Evolutionary conservation across 1,140 invertebrate genomes (phyloP), one percentile per base, ranked within the genome.

Genomic region (Zaprionus tsacasi): DNA sequence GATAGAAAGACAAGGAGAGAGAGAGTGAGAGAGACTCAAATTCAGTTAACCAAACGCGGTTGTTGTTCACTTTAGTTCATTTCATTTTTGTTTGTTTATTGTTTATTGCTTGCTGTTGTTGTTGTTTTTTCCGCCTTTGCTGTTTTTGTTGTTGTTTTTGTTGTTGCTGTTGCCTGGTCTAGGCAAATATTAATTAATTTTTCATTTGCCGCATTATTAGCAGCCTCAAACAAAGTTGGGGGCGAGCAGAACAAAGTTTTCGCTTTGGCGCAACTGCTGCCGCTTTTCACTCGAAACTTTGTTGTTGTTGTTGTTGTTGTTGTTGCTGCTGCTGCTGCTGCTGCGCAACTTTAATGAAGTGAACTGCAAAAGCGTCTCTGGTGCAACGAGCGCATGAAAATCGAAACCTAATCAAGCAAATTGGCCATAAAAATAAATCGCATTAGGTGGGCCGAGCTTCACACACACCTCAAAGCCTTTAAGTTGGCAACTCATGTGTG

Each of bases 381-480:
- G 76, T 86, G 82, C 82, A 86, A 72, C 74, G 76, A 79, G 76
- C 72, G 83, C 77, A 82, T 86, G 79, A 87, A 88, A 88, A 87
- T 87, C 83, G 83, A 88, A 88, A 88, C 80, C 83, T 89, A 89
- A 88, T 88, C 83, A 88, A 89, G 85, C 83, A 89, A 89, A 88
- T 88, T 88, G 83, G 81, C 83, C 83, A 88, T 88, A 88, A 88
- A 88, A 89, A 88, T 89, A 88, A 88, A 88, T 89, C 85, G 83
- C 81, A 89, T 88, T 89, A 88, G 80, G 60, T 66, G 73, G 60
- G 48, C 45, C 57, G 77, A 69, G 68, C 57, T 55, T 71, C 64
- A 61, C 82, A 78, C 77, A 78, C 77, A 78, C 77, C 70, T 78
- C 70, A 72, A 79, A 87, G 79, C 82, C 82, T 82, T 87, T 78